Percentiles rank a stretch among this genome's conserved stretches.
phyloP scores from a whole-genome alignment of 2,888 invertebrate species.

The Aspidapion aeneum region DNA sequence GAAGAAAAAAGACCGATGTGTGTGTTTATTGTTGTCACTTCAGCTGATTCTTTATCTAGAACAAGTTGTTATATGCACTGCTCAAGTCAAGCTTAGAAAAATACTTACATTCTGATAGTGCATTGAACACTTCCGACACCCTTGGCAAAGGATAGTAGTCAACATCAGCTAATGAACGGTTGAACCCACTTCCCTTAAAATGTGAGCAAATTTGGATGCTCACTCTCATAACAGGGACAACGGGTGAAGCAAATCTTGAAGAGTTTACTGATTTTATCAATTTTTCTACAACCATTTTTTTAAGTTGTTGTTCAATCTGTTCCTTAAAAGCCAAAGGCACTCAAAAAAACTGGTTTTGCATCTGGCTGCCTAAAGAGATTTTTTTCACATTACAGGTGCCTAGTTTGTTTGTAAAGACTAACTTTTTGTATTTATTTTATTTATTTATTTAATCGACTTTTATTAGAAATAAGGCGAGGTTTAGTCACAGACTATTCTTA shows the following conservation, averaged over 20 bases:
- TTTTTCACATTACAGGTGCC: background rate
- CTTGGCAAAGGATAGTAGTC: background rate
- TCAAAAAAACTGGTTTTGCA: background rate
- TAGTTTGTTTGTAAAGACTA: background rate
- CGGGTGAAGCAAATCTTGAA: background rate
- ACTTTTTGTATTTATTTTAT: no score
- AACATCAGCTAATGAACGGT: background rate
- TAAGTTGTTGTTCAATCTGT: background rate
- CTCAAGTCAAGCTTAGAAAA: conserved; percentile 4
- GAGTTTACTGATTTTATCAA: background rate
- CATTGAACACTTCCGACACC: background rate
- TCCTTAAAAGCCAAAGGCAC: background rate
- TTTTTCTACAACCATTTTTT: background rate
- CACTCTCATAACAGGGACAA: background rate
- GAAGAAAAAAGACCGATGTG: background rate
- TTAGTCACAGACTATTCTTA: no score
- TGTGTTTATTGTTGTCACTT: background rate
- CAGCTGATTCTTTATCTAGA: background rate
- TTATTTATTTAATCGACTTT: no score
- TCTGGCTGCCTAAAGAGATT: background rate
- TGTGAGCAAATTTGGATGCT: background rate
- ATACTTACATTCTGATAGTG: background rate
- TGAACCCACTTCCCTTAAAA: background rate
- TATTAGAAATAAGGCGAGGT: no score
- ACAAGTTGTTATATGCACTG: conserved; percentile 1